phyloP scores from a whole-genome alignment of 2,797 vertebrate species.

The Tinamus major region DNA sequence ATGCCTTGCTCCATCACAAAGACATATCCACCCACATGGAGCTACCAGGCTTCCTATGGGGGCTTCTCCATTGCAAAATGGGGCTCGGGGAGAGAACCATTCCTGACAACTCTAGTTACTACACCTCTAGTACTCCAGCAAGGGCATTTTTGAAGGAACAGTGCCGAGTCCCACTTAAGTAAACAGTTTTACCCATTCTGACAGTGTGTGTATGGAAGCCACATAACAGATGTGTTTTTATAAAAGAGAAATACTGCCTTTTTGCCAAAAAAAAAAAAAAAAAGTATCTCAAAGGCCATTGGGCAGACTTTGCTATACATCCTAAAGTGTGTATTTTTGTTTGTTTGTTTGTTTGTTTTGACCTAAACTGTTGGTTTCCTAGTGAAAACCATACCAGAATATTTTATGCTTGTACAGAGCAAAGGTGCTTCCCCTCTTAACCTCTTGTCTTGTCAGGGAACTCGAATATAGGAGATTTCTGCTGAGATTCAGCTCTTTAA shows the following conservation, averaged over 20 bases:
- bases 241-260: neutral
- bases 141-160: neutral
- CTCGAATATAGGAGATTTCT: neutral
- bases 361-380: neutral
- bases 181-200: neutral
- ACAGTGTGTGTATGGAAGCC: neutral
- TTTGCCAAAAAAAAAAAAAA: neutral
- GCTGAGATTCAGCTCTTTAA: neutral
- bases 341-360: neutral
- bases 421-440: neutral
- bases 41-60: neutral
- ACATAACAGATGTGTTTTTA: neutral
- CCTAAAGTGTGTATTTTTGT: neutral
- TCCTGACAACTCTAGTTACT: neutral
- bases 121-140: neutral
- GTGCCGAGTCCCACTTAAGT: neutral
- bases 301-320: neutral
- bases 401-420: neutral
- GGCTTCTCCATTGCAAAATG: rapidly evolving
- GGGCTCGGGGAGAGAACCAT: neutral
- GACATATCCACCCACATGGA: neutral
- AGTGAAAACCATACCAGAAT: neutral
- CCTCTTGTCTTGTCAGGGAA: neutral
- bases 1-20: neutral
- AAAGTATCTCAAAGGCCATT: neutral